These are phyloP conservation scores for Timandra comae DNA, from an alignment of 2,888 invertebrate species.

Conservation along the genomic window DNA sequence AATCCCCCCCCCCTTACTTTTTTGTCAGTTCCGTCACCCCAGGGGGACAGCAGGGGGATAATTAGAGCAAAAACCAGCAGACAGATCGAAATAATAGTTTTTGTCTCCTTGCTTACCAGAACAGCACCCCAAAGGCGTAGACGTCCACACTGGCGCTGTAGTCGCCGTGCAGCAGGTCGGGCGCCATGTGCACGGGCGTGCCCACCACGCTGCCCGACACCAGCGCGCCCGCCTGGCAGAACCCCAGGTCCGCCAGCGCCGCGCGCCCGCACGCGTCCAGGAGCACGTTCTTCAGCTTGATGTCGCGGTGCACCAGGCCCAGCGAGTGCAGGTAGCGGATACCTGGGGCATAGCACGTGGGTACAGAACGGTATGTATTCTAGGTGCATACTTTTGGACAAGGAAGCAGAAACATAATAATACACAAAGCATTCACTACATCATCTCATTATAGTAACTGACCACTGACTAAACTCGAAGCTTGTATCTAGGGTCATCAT, in stretches of 20 bases:
- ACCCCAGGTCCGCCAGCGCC: slow-evolving; percentile 91
- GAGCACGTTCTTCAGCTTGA: slow-evolving; percentile 92
- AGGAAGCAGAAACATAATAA: no score
- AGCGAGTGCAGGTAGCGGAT: slow-evolving; percentile 92
- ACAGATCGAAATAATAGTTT: no score
- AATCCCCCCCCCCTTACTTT: no score
- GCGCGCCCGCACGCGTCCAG: slow-evolving; percentile 84
- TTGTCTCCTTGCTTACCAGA: slow-evolving; percentile 84
- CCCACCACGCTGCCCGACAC: slow-evolving; percentile 93
- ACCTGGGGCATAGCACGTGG: slow-evolving; percentile 45
- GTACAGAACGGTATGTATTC: no score
- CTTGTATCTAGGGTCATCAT: no score
- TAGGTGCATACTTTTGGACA: no score
- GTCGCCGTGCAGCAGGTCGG: slow-evolving; percentile 87
- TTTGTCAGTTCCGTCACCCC: no score
- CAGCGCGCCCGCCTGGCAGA: slow-evolving; percentile 93
- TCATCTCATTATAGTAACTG: no score
- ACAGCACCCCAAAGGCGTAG: slow-evolving; percentile 92
- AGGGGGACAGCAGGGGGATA: no score
- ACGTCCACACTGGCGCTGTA: slow-evolving; percentile 92
- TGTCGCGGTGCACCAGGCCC: slow-evolving; percentile 91
- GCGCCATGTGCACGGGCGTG: slow-evolving; percentile 94
- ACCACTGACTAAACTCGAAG: no score
- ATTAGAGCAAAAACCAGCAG: no score
- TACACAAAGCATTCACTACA: no score